Evolutionary conservation across 2,797 vertebrate species (phyloP), one percentile per base, ranked within the genome.

Genomic region (Clarias fuscus): DNA sequence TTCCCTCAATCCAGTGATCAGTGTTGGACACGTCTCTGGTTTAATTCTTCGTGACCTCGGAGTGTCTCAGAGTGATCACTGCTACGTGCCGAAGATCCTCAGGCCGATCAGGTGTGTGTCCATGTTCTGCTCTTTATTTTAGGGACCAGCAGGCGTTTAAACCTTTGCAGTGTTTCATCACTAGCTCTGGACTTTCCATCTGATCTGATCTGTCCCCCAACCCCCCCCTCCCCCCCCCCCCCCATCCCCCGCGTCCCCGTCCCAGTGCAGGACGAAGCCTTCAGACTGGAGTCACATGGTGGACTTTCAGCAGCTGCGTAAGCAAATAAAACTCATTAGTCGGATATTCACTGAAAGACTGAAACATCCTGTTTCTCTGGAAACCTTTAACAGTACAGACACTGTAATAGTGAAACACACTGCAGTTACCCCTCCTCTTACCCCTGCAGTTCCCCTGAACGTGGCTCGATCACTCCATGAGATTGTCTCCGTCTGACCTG

Each of bases 351-450:
- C 56, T 30, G n/a, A 33, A 58, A 61, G 76, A 22, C 17, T 77
- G 48, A 56, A 76, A 27, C 73, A 59, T 33, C 53, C 53, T 78
- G 76, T 78, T 58, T 78, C 30, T 78, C 75, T 78, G 27, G 56
- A 48, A 73, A 40, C 24, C 72, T 27, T 75, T 75, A 53, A 53
- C n/a, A n/a, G 22, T 48, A 10, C 24, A 22, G 13, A 6, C 24
- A 20, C 43, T 53, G 5, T 53, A 40, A 43, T 72, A 24, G 37
- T 43, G 37, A 48, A 48, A 2, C 11, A 73, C 22, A 37, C 33
- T 8, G 27, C 27, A 67, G 11, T 14, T 15, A 30, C n/a, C 2
- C n/a, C 64, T 30, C 10, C 27, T 5, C 5, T 8, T 43, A 43
- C 43, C 43, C 43, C 40, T 43, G 40, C 6, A 43, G 7, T 43